These are phyloP conservation scores for Channallabes apus DNA, from an alignment of 2,797 vertebrate species.

Conservation along the genomic window DNA sequence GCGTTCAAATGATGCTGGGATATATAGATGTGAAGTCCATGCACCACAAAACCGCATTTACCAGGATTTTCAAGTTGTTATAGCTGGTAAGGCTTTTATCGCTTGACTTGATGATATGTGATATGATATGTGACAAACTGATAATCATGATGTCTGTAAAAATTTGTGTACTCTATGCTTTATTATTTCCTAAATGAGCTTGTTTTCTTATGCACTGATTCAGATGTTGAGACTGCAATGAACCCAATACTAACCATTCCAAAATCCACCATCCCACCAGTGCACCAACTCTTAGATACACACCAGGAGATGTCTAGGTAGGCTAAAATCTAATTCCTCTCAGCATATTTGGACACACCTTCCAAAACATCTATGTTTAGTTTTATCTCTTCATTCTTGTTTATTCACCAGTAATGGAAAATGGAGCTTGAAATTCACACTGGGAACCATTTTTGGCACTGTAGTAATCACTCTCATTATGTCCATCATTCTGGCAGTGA, in stretches of 20 bases:
- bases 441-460: constrained; percentile 58
- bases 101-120: not conserved
- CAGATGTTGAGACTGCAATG: not conserved
- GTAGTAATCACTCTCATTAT: constrained; percentile 55
- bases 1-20: constrained; percentile 61
- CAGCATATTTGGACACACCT: not conserved
- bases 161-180: not conserved
- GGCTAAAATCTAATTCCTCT: not conserved
- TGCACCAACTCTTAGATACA: not conserved
- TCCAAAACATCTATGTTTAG: not conserved
- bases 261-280: not conserved
- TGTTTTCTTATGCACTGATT: not conserved
- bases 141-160: not conserved
- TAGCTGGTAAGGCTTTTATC: constrained; percentile 63
- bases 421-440: constrained; percentile 53
- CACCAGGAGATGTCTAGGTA: constrained; percentile 20
- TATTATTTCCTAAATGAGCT: not conserved
- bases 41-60: constrained; percentile 51
- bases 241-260: not conserved
- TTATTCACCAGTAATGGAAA: constrained; percentile 50
- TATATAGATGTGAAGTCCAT: constrained; percentile 67
- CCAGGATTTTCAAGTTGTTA: constrained; percentile 58
- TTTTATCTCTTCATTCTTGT: not conserved
- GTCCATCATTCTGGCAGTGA: constrained; percentile 49
- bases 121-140: not conserved